These are phyloP conservation scores for Tenthredo scrophulariae DNA, from an alignment of 2,888 invertebrate species.

Conservation along the genomic window DNA sequence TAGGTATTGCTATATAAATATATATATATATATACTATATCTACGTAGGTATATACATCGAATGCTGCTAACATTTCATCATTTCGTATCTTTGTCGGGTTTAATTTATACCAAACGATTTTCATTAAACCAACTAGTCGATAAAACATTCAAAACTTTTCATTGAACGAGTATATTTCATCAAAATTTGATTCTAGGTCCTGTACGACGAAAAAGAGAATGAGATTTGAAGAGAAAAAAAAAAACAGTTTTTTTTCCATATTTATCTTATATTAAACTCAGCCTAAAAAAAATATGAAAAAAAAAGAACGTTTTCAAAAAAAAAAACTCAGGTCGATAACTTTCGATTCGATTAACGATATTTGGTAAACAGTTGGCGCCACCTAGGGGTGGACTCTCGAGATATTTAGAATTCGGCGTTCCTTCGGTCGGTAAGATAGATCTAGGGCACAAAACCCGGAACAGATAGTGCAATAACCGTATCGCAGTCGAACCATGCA, in stretches of 20 bases:
- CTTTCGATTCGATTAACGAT: conserved; percentile 54
- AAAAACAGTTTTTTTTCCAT: not conserved
- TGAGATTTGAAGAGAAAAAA: not conserved
- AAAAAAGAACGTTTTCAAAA: not conserved
- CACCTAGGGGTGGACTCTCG: conserved; percentile 64
- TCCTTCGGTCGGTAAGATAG: conserved; percentile 69
- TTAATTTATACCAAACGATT: not conserved
- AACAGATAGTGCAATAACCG: conserved; percentile 7
- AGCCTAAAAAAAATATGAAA: not conserved
- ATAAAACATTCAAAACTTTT: not conserved
- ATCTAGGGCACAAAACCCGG: conserved; percentile 40
- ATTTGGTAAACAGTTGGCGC: conserved; percentile 69
- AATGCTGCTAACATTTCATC: not conserved
- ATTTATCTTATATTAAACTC: not conserved
- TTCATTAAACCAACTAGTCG: not conserved
- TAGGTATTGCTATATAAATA: not conserved
- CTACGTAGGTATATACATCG: not conserved
- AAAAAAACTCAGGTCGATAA: conserved; percentile 67
- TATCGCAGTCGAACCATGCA: not conserved
- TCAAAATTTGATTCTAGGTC: not conserved
- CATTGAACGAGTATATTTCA: not conserved
- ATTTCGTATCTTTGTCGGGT: not conserved
- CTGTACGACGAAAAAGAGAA: not conserved
- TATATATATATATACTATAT: not conserved
- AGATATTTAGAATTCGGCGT: conserved; percentile 55